Evolutionary conservation across 2,888 invertebrate genomes (phyloP).

Genomic region (Megaustenia siamemsis): DNA sequence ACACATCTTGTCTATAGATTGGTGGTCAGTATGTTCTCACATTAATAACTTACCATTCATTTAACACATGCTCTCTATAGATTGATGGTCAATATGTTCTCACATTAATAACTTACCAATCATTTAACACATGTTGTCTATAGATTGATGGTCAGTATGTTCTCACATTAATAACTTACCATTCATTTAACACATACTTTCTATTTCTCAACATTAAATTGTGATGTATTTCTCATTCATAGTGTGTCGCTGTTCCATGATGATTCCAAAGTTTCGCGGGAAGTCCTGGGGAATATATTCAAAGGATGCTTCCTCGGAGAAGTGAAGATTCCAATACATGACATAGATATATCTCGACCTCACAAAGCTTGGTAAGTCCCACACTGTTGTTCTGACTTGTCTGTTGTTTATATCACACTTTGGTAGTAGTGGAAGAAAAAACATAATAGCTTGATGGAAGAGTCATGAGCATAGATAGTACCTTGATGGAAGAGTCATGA

Average conservation of each 20-base stretch:
- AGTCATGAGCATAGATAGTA: too few relatives aligned
- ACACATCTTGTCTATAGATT: too few relatives aligned
- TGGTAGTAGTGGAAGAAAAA: neutral
- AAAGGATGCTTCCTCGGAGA: conserved; percentile 88
- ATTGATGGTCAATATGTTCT: too few relatives aligned
- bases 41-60: too few relatives aligned
- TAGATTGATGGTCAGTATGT: too few relatives aligned
- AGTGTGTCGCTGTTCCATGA: conserved; percentile 93
- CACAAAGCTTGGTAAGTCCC: conserved; percentile 87
- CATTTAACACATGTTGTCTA: too few relatives aligned
- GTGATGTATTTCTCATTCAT: conserved; percentile 16
- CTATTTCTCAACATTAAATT: neutral
- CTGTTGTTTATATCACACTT: neutral
- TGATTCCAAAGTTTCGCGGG: conserved; percentile 86
- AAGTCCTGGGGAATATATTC: conserved; percentile 82
- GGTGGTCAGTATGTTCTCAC: too few relatives aligned
- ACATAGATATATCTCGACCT: conserved; percentile 84
- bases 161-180: too few relatives aligned
- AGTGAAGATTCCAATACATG: conserved; percentile 88
- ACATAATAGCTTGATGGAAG: too few relatives aligned
- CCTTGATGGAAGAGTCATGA: too few relatives aligned
- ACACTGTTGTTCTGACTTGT: neutral
- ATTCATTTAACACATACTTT: neutral
- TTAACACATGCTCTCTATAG: too few relatives aligned
- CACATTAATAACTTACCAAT: too few relatives aligned